These are phyloP conservation scores for Montipora efflorescens DNA, from an alignment of 64 coral and sea anemone species.

Conservation along the genomic window DNA sequence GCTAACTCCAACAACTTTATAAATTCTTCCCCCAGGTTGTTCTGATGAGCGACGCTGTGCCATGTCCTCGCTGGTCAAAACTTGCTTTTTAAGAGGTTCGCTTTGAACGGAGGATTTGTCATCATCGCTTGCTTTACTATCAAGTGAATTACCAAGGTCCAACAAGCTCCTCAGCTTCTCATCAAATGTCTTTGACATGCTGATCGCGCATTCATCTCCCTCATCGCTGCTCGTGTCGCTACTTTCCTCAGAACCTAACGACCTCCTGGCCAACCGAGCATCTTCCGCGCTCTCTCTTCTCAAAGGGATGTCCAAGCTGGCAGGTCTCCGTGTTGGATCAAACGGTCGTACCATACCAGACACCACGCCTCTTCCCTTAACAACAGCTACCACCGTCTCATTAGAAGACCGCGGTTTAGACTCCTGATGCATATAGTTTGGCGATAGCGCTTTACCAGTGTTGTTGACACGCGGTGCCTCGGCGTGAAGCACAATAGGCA, in stretches of 20 bases:
- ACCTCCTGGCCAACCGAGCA: constrained; percentile 38
- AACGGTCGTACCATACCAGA: constrained; percentile 35
- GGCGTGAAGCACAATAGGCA: constrained; percentile 15
- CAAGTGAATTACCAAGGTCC: constrained; percentile 60
- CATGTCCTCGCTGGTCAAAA: background rate
- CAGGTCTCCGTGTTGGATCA: constrained; percentile 67
- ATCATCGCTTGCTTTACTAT: constrained; percentile 21
- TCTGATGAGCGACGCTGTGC: constrained; percentile 38
- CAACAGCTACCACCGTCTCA: constrained; percentile 73
- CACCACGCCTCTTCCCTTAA: constrained; percentile 75
- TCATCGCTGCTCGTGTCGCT: constrained; percentile 85
- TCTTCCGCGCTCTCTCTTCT: constrained; percentile 80
- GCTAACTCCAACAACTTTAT: constrained; percentile 35
- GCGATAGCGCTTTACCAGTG: background rate
- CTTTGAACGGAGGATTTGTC: constrained; percentile 56
- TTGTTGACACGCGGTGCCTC: background rate
- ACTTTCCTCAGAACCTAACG: constrained; percentile 81
- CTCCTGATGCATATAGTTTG: constrained; percentile 22
- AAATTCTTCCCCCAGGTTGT: constrained; percentile 26
- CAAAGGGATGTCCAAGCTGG: constrained; percentile 79
- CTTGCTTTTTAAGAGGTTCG: constrained; percentile 50
- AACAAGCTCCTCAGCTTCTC: constrained; percentile 91
- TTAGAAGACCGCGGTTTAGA: constrained; percentile 42
- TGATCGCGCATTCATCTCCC: constrained; percentile 66
- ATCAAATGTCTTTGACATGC: constrained; percentile 96